A percentile compares a stretch with the other conserved stretches of the same genome.
Conservation (phyloP, 35 echinoderm and acorn worm species). For the Patiria miniata region DNA sequence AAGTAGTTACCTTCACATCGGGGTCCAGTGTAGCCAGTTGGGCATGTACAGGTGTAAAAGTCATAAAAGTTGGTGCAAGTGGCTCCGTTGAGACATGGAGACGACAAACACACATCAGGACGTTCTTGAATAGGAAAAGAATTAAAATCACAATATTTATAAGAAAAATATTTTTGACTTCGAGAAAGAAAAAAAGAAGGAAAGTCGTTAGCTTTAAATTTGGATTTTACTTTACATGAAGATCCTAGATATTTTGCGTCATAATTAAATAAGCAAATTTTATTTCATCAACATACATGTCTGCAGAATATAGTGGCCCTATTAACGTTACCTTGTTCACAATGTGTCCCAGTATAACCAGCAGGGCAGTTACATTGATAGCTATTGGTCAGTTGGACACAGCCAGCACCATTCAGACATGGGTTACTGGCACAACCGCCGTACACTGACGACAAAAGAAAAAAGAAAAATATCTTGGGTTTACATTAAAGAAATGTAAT, state of each 20-base stretch:
- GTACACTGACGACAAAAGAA: slow-evolving; percentile 10
- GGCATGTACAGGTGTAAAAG: slow-evolving; percentile 37
- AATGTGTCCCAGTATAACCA: slow-evolving; percentile 62
- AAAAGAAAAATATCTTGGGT: neutral
- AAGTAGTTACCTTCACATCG: slow-evolving; percentile 33
- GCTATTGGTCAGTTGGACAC: slow-evolving; percentile 10
- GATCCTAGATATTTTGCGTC: neutral
- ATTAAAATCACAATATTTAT: too few relatives aligned
- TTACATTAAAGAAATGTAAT: neutral
- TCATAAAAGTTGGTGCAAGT: slow-evolving; percentile 27
- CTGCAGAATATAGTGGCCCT: too few relatives aligned
- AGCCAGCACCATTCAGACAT: slow-evolving; percentile 78
- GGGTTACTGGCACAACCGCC: slow-evolving; percentile 57
- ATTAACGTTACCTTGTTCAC: slow-evolving; percentile 70
- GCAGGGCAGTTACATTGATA: slow-evolving; percentile 63
- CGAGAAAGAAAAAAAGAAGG: too few relatives aligned
- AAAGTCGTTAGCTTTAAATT: neutral
- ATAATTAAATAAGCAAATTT: neutral
- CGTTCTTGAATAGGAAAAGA: neutral
- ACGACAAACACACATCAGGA: neutral
- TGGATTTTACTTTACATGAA: neutral
- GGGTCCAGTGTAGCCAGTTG: slow-evolving; percentile 32
- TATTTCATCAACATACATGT: neutral
- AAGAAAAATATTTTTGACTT: too few relatives aligned
- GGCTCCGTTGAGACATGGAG: neutral